Percentiles rank a stretch among this genome's conserved stretches.
These are phyloP conservation scores for Gnathonemus longibarbis DNA, from an alignment of 2,113 vertebrate species.

Conservation along the genomic window DNA sequence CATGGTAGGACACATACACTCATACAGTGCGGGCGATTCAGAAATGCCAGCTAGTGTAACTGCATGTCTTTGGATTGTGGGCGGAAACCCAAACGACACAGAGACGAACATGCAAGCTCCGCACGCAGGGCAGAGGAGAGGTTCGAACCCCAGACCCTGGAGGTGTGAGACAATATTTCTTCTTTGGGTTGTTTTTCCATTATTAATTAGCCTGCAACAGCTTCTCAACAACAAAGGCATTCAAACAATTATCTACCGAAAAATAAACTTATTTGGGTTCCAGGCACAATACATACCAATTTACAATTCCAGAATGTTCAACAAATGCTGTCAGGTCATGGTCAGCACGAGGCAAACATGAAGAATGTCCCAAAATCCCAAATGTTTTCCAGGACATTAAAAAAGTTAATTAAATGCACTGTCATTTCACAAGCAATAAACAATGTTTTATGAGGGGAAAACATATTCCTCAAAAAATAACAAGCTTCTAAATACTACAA, in stretches of 20 bases:
- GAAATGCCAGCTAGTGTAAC: background rate
- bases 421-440: constrained; percentile 3
- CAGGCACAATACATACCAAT: background rate
- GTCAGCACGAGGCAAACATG: background rate
- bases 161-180: background rate
- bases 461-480: background rate
- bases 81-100: background rate
- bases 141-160: background rate
- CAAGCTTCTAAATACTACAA: background rate
- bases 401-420: background rate
- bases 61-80: background rate
- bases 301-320: background rate
- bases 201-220: background rate
- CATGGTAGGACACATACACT: background rate
- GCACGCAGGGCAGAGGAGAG: background rate
- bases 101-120: background rate
- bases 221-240: background rate
- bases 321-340: background rate
- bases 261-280: background rate
- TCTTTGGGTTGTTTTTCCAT: background rate
- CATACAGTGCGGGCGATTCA: background rate
- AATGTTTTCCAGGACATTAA: background rate
- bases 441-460: background rate
- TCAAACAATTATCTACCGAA: background rate
- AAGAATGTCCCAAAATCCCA: background rate